phyloP scores from a whole-genome alignment of 2,797 vertebrate species.

The Fringilla coelebs region DNA sequence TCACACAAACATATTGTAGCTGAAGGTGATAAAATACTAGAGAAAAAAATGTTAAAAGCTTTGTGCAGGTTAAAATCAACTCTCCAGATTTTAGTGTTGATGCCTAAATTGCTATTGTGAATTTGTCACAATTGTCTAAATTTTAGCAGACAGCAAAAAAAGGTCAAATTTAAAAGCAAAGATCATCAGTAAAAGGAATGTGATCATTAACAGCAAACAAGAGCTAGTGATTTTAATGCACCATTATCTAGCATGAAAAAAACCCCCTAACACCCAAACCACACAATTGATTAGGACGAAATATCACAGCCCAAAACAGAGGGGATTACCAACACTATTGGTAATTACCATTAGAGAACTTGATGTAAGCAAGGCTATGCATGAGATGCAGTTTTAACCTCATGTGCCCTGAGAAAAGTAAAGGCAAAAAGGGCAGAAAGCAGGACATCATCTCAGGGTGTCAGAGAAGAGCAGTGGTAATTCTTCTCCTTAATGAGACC shows the following conservation, averaged over 20 bases:
- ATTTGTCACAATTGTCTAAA: background rate
- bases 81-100: background rate
- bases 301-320: background rate
- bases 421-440: background rate
- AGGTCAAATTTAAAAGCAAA: conserved; percentile 35
- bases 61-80: background rate
- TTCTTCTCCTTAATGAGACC: background rate
- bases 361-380: background rate
- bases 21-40: background rate
- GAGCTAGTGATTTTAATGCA: background rate
- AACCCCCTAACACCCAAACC: accelerated
- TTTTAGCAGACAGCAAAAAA: background rate
- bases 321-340: background rate
- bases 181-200: background rate
- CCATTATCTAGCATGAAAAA: background rate
- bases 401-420: background rate
- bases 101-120: background rate
- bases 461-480: background rate
- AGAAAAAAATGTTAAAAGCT: background rate
- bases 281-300: background rate
- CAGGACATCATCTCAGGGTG: background rate
- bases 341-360: background rate
- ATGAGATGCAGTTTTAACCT: background rate
- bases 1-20: background rate
- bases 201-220: background rate